phyloP scores from a whole-genome alignment of 2,797 vertebrate genomes.

The Darevskia mixta region DNA sequence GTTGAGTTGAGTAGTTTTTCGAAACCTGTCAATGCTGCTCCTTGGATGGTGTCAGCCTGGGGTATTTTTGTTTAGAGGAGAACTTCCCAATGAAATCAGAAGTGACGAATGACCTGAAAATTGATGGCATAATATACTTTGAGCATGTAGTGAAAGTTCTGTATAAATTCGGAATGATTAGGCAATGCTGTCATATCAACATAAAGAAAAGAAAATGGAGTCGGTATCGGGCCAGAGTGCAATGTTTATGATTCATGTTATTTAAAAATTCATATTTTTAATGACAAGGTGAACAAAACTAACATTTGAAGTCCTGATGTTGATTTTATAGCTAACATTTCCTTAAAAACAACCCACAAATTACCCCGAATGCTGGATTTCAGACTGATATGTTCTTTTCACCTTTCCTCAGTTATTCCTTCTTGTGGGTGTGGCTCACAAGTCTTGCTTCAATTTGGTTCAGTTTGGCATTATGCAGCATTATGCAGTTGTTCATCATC shows the following conservation, averaged over 20 bases:
- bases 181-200: neutral
- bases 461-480: neutral
- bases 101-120: neutral
- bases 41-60: neutral
- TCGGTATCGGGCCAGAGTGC: too few relatives aligned
- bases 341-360: too few relatives aligned
- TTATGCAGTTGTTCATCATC: neutral
- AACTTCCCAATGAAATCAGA: neutral
- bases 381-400: neutral
- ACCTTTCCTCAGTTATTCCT: neutral
- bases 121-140: neutral
- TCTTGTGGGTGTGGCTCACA: neutral
- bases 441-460: neutral
- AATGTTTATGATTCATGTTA: too few relatives aligned
- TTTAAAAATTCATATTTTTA: too few relatives aligned
- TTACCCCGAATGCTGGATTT: too few relatives aligned
- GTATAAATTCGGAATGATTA: neutral
- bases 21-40: slow-evolving; percentile 33
- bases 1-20: slow-evolving; percentile 35
- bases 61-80: neutral
- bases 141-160: neutral
- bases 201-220: neutral
- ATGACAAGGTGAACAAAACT: too few relatives aligned
- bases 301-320: too few relatives aligned
- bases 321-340: too few relatives aligned